These are phyloP conservation scores for Boleophthalmus pectinirostris DNA, from an alignment of 2,113 vertebrate species.

Conservation along the genomic window DNA sequence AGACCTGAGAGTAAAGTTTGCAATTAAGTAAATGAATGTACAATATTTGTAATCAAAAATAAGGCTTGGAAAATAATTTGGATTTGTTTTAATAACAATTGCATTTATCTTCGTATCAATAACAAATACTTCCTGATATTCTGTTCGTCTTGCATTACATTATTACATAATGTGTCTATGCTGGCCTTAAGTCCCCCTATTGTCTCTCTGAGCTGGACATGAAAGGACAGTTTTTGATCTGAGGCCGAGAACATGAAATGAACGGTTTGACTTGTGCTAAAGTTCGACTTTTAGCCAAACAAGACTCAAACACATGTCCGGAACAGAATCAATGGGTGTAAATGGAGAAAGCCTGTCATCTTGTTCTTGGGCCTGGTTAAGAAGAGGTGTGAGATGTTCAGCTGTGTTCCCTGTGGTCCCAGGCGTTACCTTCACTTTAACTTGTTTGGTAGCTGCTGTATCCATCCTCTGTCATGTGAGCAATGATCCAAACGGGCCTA, in stretches of 20 bases:
- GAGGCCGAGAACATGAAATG: slow-evolving; percentile 56
- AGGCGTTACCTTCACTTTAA: slow-evolving; percentile 72
- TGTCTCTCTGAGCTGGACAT: slow-evolving; percentile 21
- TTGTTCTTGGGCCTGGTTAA: slow-evolving; percentile 58
- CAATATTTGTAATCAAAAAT: neutral
- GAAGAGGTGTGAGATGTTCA: slow-evolving; percentile 67
- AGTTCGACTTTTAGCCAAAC: slow-evolving; percentile 74
- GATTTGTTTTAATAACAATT: neutral
- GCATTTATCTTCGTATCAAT: neutral
- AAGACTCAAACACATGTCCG: slow-evolving; percentile 70
- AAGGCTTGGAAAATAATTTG: too few relatives aligned
- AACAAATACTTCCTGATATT: neutral
- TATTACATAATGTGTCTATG: neutral
- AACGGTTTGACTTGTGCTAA: slow-evolving; percentile 58
- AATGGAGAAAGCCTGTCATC: slow-evolving; percentile 79
- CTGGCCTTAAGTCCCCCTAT: slow-evolving; percentile 4
- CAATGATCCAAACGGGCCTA: slow-evolving; percentile 9
- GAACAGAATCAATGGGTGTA: slow-evolving; percentile 75
- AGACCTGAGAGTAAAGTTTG: neutral
- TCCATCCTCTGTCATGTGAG: slow-evolving; percentile 13
- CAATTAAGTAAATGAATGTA: neutral
- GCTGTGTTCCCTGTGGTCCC: slow-evolving; percentile 61
- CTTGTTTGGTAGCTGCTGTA: slow-evolving; percentile 33
- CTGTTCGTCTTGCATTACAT: neutral
- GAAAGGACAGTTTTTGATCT: slow-evolving; percentile 47